Percentiles rank a stretch among this genome's conserved stretches.
Conservation (phyloP, 2,888 invertebrate genomes). For the Arenicola marina region DNA sequence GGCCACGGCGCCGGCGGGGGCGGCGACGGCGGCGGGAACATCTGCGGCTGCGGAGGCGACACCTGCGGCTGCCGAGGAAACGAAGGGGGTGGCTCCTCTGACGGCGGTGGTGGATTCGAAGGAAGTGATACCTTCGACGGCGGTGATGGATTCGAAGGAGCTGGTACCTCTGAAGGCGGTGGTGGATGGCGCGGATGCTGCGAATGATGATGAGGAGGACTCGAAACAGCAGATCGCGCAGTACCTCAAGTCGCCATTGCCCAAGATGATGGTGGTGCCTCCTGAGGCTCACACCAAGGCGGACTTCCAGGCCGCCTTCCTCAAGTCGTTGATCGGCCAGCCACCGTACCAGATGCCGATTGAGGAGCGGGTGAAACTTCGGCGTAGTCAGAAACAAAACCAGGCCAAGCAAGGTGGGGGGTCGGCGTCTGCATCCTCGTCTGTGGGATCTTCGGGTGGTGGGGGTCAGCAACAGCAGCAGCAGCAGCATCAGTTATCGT, state of each 20-base stretch:
- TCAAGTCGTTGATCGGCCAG: not conserved
- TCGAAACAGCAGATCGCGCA: conserved; percentile 1
- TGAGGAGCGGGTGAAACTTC: conserved; percentile 15
- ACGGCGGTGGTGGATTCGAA: not conserved
- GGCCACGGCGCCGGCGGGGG: not conserved
- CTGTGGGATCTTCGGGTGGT: too few relatives aligned
- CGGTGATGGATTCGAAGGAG: too few relatives aligned
- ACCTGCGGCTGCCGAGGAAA: not conserved
- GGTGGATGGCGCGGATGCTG: not conserved
- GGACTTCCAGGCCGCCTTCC: conserved; percentile 9
- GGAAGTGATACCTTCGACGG: too few relatives aligned
- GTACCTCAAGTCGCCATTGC: conserved; percentile 6
- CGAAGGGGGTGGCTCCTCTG: not conserved
- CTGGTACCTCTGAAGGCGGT: not conserved
- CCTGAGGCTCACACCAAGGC: not conserved
- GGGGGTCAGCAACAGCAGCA: too few relatives aligned
- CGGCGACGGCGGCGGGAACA: too few relatives aligned
- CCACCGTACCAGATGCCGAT: conserved; percentile 8
- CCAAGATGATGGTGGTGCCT: not conserved
- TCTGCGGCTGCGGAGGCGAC: too few relatives aligned
- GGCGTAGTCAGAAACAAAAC: too few relatives aligned
- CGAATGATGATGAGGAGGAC: not conserved
- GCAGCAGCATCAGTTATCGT: too few relatives aligned
- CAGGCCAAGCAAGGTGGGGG: too few relatives aligned
- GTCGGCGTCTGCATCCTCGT: too few relatives aligned